phyloP scores from a whole-genome alignment of 30 jellyfish, hydroid and myxozoan genomes.

The Cassiopea andromeda region DNA sequence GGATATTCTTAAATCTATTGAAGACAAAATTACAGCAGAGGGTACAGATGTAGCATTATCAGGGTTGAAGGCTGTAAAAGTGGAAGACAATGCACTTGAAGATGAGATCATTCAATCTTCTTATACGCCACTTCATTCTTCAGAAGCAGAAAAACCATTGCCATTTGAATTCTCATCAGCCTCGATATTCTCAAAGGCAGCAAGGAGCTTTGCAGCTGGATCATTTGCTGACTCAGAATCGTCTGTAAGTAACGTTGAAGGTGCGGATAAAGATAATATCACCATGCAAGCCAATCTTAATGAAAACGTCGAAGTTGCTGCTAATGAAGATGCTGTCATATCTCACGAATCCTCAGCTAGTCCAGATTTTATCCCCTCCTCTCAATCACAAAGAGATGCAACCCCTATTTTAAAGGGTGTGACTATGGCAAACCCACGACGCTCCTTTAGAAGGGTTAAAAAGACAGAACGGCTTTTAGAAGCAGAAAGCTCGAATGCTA shows the following conservation, averaged over 20 bases:
- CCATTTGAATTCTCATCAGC: constrained; percentile 47
- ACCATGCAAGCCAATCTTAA: no score
- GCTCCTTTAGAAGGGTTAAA: constrained; percentile 8
- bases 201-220: neutral
- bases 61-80: neutral
- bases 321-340: neutral
- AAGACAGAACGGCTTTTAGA: constrained; percentile 22
- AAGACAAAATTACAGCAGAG: neutral
- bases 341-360: constrained; percentile 1
- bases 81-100: neutral
- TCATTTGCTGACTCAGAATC: neutral
- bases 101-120: constrained; percentile 62
- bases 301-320: neutral
- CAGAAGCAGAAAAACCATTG: neutral
- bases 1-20: constrained; percentile 5
- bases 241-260: neutral
- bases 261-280: neutral
- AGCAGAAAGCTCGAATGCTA: neutral
- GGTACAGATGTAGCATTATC: neutral
- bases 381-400: constrained; percentile 70
- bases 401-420: constrained; percentile 61
- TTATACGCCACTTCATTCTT: constrained; percentile 21
- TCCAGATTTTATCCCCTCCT: constrained; percentile 82
- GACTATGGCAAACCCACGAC: constrained; percentile 36
- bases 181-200: constrained; percentile 26